A percentile compares a stretch with the other conserved stretches of the same genome.
Conservation (phyloP, 2,797 vertebrate species). For the Pangasius larnaudii region DNA sequence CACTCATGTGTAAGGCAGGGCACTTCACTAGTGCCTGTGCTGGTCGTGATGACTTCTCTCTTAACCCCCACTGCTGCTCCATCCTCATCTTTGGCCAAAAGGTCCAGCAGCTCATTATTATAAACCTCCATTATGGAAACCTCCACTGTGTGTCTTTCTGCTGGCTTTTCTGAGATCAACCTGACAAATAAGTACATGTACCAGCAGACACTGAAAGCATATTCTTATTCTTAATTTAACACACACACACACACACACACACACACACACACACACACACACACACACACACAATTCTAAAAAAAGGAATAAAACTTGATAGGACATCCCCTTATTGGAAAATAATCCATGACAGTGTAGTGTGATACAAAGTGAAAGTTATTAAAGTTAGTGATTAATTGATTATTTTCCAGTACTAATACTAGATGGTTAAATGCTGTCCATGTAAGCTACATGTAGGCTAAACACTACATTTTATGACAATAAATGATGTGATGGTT, state of each 20-base stretch:
- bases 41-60: slow-evolving; percentile 76
- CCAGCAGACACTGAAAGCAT: neutral
- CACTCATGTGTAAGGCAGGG: slow-evolving; percentile 73
- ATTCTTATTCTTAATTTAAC: neutral
- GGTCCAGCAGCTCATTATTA: slow-evolving; percentile 86
- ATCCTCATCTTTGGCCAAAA: slow-evolving; percentile 77
- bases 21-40: slow-evolving; percentile 75
- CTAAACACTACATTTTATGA: neutral
- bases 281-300: too few species aligned
- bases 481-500: neutral
- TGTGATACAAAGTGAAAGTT: neutral
- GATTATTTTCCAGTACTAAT: neutral
- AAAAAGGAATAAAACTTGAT: neutral
- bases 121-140: slow-evolving; percentile 86
- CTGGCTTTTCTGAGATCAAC: slow-evolving; percentile 81
- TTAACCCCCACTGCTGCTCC: slow-evolving; percentile 64
- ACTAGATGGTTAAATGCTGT: neutral
- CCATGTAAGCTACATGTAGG: neutral
- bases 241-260: neutral
- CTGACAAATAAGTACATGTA: slow-evolving; percentile 62
- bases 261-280: too few species aligned
- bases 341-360: neutral
- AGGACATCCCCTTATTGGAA: neutral
- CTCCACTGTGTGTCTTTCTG: slow-evolving; percentile 73
- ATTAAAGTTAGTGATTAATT: too few species aligned